These are phyloP conservation scores for Monopterus albus DNA, from an alignment of 2,113 vertebrate species.

Conservation along the genomic window DNA sequence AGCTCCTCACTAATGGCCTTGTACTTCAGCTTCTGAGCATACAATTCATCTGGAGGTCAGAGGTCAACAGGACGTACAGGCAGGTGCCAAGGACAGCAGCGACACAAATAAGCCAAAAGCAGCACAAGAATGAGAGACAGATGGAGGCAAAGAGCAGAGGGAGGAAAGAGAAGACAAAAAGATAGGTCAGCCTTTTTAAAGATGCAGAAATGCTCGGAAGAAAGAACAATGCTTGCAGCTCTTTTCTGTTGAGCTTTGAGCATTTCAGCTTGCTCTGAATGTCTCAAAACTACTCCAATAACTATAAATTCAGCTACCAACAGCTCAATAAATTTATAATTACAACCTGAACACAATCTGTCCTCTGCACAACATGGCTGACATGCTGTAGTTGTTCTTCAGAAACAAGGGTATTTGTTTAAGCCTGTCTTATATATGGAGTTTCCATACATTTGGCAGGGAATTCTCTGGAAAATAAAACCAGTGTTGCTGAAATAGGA, in stretches of 20 bases:
- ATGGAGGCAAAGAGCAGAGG: constrained; percentile 47
- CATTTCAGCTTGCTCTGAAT: constrained; percentile 13
- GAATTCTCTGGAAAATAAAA: constrained; percentile 35
- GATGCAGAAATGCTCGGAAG: constrained; percentile 61
- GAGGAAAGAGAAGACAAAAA: constrained; percentile 65
- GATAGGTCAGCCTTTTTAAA: constrained; percentile 64
- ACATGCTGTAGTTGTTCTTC: constrained; percentile 26
- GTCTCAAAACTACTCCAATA: constrained; percentile 43
- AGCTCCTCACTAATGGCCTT: constrained; percentile 95
- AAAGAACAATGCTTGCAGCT: constrained; percentile 40
- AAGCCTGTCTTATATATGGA: constrained; percentile 22
- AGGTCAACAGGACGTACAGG: constrained; percentile 70
- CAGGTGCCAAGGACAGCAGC: constrained; percentile 69
- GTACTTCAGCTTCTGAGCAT: constrained; percentile 95
- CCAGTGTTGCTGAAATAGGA: constrained; percentile 54
- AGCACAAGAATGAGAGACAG: constrained; percentile 60
- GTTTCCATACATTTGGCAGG: constrained; percentile 48
- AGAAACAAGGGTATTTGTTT: constrained; percentile 36
- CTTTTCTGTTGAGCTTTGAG: constrained; percentile 27
- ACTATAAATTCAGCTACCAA: constrained; percentile 36
- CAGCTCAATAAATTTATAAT: constrained; percentile 39
- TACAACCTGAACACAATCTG: constrained; percentile 54
- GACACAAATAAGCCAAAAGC: constrained; percentile 71
- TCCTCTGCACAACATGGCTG: constrained; percentile 42
- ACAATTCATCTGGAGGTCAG: constrained; percentile 87